Conservation (phyloP, 2,797 vertebrate species). For the Alca torda region DNA sequence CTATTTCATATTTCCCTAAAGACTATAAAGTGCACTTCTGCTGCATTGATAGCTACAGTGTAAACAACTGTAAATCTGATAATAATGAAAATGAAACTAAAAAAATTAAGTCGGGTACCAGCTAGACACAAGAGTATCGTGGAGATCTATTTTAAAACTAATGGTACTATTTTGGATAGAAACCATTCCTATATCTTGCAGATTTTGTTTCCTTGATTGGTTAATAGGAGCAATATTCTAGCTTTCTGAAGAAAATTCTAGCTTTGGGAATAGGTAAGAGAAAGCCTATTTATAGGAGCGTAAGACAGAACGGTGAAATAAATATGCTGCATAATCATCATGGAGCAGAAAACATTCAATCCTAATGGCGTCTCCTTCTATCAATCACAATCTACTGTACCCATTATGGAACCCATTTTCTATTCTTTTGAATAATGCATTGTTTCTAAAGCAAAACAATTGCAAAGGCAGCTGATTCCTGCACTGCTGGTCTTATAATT, state of each 20-base stretch:
- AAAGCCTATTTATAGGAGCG: slow-evolving; percentile 28
- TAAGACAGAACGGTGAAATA: slow-evolving; percentile 29
- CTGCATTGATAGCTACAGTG: not conserved
- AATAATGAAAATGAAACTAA: not conserved
- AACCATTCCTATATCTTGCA: not conserved
- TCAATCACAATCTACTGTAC: slow-evolving; percentile 4
- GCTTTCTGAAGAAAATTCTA: slow-evolving; percentile 1
- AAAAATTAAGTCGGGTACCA: not conserved
- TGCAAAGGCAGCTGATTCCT: slow-evolving; percentile 38
- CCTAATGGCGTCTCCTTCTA: slow-evolving; percentile 37
- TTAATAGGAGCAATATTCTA: slow-evolving; percentile 25
- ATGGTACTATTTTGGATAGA: not conserved
- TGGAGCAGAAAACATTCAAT: slow-evolving; percentile 3
- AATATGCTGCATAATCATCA: slow-evolving; percentile 43
- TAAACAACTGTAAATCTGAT: not conserved
- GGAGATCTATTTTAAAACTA: not conserved
- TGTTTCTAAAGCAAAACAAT: slow-evolving; percentile 36
- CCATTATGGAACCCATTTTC: slow-evolving; percentile 48
- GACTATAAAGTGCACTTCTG: not conserved
- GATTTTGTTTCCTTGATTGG: not conserved
- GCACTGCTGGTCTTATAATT: not conserved
- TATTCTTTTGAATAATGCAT: slow-evolving; percentile 53
- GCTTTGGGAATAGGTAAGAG: slow-evolving; percentile 8
- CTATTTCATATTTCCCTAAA: not conserved
- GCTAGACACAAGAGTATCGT: not conserved